Evolutionary conservation across 2,888 invertebrate species (phyloP).

Genomic region (Pegoplata infirma): DNA sequence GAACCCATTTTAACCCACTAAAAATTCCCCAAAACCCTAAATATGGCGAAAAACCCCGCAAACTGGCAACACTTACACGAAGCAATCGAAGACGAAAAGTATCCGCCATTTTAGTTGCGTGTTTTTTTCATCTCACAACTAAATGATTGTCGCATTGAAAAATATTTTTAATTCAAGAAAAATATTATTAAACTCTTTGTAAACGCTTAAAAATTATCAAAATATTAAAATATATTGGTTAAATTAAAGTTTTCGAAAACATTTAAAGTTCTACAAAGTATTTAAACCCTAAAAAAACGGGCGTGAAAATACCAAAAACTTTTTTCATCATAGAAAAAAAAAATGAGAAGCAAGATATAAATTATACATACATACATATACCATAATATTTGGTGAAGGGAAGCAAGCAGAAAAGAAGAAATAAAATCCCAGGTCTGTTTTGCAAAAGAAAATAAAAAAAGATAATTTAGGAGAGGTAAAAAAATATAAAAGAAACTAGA

Average conservation of each 20-base stretch:
- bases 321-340: conserved; percentile 2
- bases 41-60: no score
- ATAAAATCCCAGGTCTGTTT: conserved; percentile 74
- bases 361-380: conserved; percentile 54
- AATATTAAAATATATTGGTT: conserved; percentile 66
- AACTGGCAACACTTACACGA: conserved; percentile 2
- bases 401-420: conserved; percentile 66
- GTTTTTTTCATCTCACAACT: conserved; percentile 71
- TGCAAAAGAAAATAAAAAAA: conserved; percentile 33
- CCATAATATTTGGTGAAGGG: no score
- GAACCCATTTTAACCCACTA: no score
- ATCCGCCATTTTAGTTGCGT: conserved; percentile 75
- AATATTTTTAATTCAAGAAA: conserved; percentile 66
- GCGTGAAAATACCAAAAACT: conserved; percentile 20
- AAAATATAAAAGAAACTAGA: not conserved
- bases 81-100: conserved; percentile 55
- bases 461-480: not conserved
- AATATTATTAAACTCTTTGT: conserved; percentile 67
- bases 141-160: conserved; percentile 64
- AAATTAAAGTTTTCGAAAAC: conserved; percentile 63
- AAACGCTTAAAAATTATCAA: conserved; percentile 67
- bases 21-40: no score
- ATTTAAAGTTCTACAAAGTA: conserved; percentile 26
- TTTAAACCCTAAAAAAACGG: conserved; percentile 45
- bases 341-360: conserved; percentile 27